A percentile compares a stretch with the other conserved stretches of the same genome.
Evolutionary conservation across 2,888 invertebrate genomes (phyloP).

Genomic region (Hydrotaea cyrtoneurina): DNA sequence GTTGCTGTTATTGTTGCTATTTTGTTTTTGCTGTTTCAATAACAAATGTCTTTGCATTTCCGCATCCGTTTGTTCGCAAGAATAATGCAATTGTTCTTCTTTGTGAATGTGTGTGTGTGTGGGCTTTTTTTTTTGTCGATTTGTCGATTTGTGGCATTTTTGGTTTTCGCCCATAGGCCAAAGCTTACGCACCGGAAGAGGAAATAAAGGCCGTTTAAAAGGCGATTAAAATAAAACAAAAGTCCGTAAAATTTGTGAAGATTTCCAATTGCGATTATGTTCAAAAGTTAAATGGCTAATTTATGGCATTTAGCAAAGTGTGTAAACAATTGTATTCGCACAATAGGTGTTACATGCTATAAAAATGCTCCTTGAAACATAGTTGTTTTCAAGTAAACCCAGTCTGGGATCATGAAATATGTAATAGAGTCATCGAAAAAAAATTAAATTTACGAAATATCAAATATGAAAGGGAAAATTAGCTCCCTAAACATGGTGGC

Average conservation of each 20-base stretch:
- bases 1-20: constrained; percentile 39
- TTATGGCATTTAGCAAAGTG: constrained; percentile 49
- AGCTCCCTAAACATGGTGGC: too few relatives aligned
- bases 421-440: too few relatives aligned
- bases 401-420: too few relatives aligned
- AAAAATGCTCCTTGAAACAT: too few relatives aligned
- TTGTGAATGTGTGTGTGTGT: constrained; percentile 21
- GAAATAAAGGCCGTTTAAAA: constrained; percentile 67
- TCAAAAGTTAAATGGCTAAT: constrained; percentile 59
- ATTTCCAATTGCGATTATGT: constrained; percentile 63
- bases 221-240: constrained; percentile 62
- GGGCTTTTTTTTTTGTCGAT: constrained; percentile 16
- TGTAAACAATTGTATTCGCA: constrained; percentile 29
- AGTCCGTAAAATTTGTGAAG: constrained; percentile 64
- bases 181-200: constrained; percentile 65
- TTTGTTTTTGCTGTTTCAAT: constrained; percentile 54
- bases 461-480: too few relatives aligned
- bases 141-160: constrained; percentile 32
- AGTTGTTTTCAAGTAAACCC: too few relatives aligned
- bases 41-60: constrained; percentile 67
- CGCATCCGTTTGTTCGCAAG: constrained; percentile 55
- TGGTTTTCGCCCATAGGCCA: constrained; percentile 45
- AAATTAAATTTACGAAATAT: too few relatives aligned
- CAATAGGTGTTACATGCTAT: background rate
- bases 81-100: constrained; percentile 54